Conservation (phyloP, 2,888 invertebrate species). For the Polymixis flavicincta region DNA sequence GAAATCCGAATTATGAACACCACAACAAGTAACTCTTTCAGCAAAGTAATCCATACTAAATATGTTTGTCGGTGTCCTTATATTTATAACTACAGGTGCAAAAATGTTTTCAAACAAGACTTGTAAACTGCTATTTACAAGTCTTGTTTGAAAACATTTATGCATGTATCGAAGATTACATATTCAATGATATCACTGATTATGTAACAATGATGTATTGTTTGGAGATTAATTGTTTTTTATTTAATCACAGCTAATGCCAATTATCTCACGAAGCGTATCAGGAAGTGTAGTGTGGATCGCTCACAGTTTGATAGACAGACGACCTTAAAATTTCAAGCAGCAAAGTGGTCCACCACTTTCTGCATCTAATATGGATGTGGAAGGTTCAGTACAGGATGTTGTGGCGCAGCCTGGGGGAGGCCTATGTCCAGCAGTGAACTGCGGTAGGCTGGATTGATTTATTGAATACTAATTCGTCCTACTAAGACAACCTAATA, state of each 20-base stretch:
- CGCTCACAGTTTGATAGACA: neutral
- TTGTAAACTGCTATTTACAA: too few relatives aligned
- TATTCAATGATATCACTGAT: constrained; percentile 28
- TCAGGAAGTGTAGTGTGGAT: neutral
- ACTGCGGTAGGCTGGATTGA: neutral
- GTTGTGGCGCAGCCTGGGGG: neutral
- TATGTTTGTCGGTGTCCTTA: neutral
- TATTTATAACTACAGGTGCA: constrained; percentile 34
- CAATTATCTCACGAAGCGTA: neutral
- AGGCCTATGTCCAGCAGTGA: neutral
- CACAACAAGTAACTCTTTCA: neutral
- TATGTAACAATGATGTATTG: constrained; percentile 29
- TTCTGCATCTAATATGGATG: too few relatives aligned
- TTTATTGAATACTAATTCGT: neutral
- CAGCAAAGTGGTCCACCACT: too few relatives aligned
- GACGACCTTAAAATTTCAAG: too few relatives aligned
- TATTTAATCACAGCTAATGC: neutral
- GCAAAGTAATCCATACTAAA: constrained; percentile 18
- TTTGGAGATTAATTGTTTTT: neutral
- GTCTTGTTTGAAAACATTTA: too few relatives aligned
- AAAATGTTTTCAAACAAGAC: constrained; percentile 46
- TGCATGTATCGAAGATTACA: constrained; percentile 12
- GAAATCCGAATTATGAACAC: neutral
- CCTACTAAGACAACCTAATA: too few relatives aligned
- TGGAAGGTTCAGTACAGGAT: too few relatives aligned